These are phyloP conservation scores for Drosophila algonquin DNA, from an alignment of 2,888 invertebrate species.

Conservation along the genomic window DNA sequence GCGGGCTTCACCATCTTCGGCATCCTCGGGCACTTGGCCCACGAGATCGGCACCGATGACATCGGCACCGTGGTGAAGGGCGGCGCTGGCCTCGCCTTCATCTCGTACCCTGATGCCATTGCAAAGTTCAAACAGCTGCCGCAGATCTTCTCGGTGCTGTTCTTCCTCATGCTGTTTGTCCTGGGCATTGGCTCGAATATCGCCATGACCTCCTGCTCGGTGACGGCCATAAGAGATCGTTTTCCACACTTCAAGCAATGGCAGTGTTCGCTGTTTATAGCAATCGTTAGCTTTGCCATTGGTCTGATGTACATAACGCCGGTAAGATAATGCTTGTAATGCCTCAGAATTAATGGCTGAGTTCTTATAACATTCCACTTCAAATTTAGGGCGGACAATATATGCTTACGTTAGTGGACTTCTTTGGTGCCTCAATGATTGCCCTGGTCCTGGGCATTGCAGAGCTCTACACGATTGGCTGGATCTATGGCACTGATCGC, in stretches of 20 bases:
- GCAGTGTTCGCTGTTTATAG: constrained; percentile 85
- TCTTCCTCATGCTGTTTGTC: constrained; percentile 86
- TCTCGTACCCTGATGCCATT: constrained; percentile 86
- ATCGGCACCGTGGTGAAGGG: constrained; percentile 85
- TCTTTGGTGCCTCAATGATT: constrained; percentile 90
- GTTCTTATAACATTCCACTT: not conserved
- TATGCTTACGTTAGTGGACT: constrained; percentile 89
- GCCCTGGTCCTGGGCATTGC: constrained; percentile 87
- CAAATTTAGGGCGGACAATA: constrained; percentile 88
- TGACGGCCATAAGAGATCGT: constrained; percentile 85
- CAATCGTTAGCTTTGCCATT: constrained; percentile 85
- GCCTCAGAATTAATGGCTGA: not conserved
- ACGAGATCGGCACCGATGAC: constrained; percentile 84
- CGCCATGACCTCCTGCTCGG: constrained; percentile 84
- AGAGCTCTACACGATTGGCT: constrained; percentile 89
- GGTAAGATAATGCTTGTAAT: constrained; percentile 82
- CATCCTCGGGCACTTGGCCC: constrained; percentile 86
- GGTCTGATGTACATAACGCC: constrained; percentile 88
- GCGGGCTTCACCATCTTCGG: constrained; percentile 86
- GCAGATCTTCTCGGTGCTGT: constrained; percentile 86
- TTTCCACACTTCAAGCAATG: constrained; percentile 84
- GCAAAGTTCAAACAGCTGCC: constrained; percentile 85
- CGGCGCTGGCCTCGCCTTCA: constrained; percentile 86
- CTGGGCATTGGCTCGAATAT: constrained; percentile 85
- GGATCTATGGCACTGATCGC: constrained; percentile 89